These are phyloP conservation scores for Clamator glandarius DNA, from an alignment of 2,797 vertebrate species.

Conservation along the genomic window DNA sequence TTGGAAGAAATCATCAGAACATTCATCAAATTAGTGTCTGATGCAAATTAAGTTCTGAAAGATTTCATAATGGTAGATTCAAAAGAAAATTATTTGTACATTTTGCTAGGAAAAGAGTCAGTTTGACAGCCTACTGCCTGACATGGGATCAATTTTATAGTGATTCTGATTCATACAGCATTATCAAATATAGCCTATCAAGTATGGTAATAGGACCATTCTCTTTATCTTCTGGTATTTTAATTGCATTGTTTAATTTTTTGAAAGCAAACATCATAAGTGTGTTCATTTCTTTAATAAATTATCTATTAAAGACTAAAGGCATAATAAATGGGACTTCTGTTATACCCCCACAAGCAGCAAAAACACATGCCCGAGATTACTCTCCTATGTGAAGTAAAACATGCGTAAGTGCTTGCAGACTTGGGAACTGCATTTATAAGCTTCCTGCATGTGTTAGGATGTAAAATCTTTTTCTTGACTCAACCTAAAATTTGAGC, in stretches of 20 bases:
- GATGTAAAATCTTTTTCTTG: slow-evolving; percentile 3
- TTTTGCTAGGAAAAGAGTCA: neutral
- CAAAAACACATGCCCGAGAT: neutral
- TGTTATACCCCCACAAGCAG: neutral
- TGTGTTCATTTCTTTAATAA: neutral
- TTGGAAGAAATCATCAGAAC: neutral
- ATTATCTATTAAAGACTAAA: neutral
- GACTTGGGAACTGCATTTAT: neutral
- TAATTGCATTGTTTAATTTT: neutral
- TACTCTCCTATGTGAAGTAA: neutral
- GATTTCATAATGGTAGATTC: neutral
- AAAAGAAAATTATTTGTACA: neutral
- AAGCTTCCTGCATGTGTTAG: neutral
- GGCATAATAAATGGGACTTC: neutral
- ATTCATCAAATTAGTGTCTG: neutral
- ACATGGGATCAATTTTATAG: neutral
- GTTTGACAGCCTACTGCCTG: neutral
- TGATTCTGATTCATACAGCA: neutral
- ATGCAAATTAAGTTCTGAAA: neutral
- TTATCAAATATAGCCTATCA: neutral
- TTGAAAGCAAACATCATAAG: neutral
- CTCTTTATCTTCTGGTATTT: neutral
- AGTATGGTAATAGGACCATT: neutral
- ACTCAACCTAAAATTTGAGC: neutral
- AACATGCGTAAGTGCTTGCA: neutral